Conservation (phyloP, 2,113 vertebrate species). For the Dolichallabes microphthalmus region DNA sequence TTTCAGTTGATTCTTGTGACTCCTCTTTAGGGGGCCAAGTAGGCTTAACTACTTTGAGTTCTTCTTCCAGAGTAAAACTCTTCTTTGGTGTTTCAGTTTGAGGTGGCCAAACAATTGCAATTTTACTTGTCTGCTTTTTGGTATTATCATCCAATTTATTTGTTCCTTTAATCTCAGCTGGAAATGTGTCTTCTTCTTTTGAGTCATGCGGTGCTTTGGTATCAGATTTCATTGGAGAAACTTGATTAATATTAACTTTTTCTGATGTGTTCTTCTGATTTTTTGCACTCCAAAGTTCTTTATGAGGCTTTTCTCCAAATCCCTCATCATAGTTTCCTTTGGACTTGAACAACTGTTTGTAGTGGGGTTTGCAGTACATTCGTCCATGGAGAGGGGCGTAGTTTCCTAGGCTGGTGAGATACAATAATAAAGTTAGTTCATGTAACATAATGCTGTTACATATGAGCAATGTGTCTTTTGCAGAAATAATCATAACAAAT, state of each 20-base stretch:
- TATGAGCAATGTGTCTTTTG: background rate
- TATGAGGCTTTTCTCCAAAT: conserved; percentile 93
- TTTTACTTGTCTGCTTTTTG: conserved; percentile 79
- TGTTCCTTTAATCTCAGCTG: conserved; percentile 36
- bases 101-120: conserved; percentile 91
- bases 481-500: background rate
- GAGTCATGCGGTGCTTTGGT: conserved; percentile 34
- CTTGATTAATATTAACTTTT: conserved; percentile 56
- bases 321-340: conserved; percentile 99
- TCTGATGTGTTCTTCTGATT: conserved; percentile 63
- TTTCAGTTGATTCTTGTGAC: conserved; percentile 44
- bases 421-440: conserved; percentile 5
- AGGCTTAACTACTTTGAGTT: conserved; percentile 80
- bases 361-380: conserved; percentile 96
- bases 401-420: conserved; percentile 84
- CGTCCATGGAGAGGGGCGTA: conserved; percentile 97
- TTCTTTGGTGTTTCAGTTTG: conserved; percentile 77
- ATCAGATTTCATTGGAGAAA: conserved; percentile 57
- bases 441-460: background rate
- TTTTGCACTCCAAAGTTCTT: conserved; percentile 84
- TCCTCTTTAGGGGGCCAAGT: conserved; percentile 83
- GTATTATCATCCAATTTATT: conserved; percentile 62
- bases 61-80: conserved; percentile 74
- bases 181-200: conserved; percentile 41
- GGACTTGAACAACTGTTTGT: conserved; percentile 95